Evolutionary conservation across 2,113 vertebrate species (phyloP).

Genomic region (Capreolus pygargus): DNA sequence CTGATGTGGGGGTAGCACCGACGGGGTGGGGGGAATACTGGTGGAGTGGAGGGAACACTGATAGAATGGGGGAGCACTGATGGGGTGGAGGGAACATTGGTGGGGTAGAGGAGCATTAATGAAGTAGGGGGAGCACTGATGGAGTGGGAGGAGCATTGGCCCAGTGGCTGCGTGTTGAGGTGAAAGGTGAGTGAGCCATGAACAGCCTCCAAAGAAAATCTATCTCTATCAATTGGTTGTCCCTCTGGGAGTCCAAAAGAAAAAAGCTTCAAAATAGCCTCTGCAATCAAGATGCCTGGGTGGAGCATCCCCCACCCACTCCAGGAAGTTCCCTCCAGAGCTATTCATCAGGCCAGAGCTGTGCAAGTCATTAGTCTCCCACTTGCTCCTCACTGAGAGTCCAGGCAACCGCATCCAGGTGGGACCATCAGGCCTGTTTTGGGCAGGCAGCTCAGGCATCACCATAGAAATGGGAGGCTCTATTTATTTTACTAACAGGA

Average conservation of each 20-base stretch:
- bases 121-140: background rate
- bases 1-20: background rate
- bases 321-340: constrained; percentile 53
- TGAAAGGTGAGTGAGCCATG: background rate
- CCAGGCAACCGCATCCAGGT: background rate
- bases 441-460: background rate
- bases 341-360: constrained; percentile 47
- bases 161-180: background rate
- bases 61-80: background rate
- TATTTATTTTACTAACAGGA: constrained; percentile 60
- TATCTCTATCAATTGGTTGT: background rate
- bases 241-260: background rate
- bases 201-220: background rate
- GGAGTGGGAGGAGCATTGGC: background rate
- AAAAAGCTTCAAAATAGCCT: background rate
- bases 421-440: constrained; percentile 1
- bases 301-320: background rate
- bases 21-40: background rate
- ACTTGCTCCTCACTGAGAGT: constrained; percentile 1
- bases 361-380: constrained; percentile 51
- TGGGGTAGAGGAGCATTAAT: background rate
- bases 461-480: constrained; percentile 45
- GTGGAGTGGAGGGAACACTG: background rate
- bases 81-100: background rate
- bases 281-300: background rate